These are phyloP conservation scores for Ptychoptera albimana DNA, from an alignment of 2,888 invertebrate species.

Conservation along the genomic window DNA sequence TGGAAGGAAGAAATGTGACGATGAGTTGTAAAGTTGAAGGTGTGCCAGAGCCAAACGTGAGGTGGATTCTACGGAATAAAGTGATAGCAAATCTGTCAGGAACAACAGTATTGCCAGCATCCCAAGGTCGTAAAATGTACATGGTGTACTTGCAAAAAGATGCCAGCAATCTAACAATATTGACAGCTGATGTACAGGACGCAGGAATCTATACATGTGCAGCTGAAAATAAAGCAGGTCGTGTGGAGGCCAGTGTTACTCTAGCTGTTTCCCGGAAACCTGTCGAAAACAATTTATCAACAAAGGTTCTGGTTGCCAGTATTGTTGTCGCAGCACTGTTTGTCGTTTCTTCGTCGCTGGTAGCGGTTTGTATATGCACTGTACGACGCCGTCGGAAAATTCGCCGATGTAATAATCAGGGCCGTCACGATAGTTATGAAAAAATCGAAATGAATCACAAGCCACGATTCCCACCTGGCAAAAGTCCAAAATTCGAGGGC, in stretches of 20 bases:
- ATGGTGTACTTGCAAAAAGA: slow-evolving; percentile 48
- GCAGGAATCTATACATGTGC: slow-evolving; percentile 61
- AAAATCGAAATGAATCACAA: slow-evolving; percentile 61
- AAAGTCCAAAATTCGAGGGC: slow-evolving; percentile 20
- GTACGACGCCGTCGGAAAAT: slow-evolving; percentile 41
- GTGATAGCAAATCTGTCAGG: slow-evolving; percentile 47
- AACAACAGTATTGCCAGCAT: slow-evolving; percentile 23
- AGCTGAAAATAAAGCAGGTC: slow-evolving; percentile 68
- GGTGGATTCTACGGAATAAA: slow-evolving; percentile 55
- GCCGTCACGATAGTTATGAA: slow-evolving; percentile 51
- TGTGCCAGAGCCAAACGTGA: slow-evolving; percentile 53
- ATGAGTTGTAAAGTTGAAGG: slow-evolving; percentile 54
- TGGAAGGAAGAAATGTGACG: slow-evolving; percentile 57
- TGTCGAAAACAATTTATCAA: slow-evolving; percentile 39
- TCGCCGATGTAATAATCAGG: slow-evolving; percentile 31
- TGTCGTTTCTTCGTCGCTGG: slow-evolving; percentile 47
- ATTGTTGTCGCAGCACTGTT: slow-evolving; percentile 51
- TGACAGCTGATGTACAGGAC: slow-evolving; percentile 55
- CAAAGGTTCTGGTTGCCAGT: slow-evolving; percentile 47
- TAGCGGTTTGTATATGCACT: slow-evolving; percentile 45
- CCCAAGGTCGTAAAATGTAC: slow-evolving; percentile 42
- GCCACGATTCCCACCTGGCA: slow-evolving; percentile 19
- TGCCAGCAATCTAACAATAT: slow-evolving; percentile 56
- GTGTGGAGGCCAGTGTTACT: slow-evolving; percentile 55
- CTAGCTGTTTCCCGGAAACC: slow-evolving; percentile 51